phyloP scores from a whole-genome alignment of 2,113 vertebrate genomes.

The Pygoscelis antarcticus region DNA sequence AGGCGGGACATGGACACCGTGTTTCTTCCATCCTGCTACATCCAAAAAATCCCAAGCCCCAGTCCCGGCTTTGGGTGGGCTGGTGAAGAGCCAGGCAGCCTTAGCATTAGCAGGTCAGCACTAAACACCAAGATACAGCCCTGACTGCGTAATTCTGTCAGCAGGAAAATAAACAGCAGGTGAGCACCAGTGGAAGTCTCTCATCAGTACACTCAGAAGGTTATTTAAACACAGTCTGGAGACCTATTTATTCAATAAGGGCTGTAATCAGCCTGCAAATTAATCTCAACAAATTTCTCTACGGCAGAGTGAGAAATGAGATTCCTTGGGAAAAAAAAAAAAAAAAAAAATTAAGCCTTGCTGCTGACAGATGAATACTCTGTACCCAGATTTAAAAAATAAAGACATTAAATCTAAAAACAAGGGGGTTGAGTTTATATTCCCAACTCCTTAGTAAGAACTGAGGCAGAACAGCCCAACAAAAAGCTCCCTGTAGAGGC shows the following conservation, averaged over 20 bases:
- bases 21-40: neutral
- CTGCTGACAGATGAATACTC: neutral
- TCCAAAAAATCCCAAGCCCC: neutral
- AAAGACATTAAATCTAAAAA: neutral
- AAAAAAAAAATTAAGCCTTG: neutral
- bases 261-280: constrained; percentile 37
- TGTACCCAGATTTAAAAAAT: neutral
- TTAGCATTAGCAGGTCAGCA: neutral
- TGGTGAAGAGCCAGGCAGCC: neutral
- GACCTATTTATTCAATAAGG: constrained; percentile 17
- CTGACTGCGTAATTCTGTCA: neutral
- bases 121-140: neutral
- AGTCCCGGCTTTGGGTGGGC: neutral
- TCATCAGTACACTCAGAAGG: neutral
- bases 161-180: constrained; percentile 41
- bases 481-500: neutral
- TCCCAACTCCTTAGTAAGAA: neutral
- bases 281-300: constrained; percentile 16
- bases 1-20: rapidly evolving
- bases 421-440: neutral
- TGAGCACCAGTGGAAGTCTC: neutral
- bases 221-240: constrained; percentile 41
- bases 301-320: neutral
- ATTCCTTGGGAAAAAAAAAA: neutral
- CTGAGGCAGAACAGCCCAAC: neutral